These are phyloP conservation scores for Nycticebus coucang DNA, from an alignment of 2,113 vertebrate species.

Conservation along the genomic window DNA sequence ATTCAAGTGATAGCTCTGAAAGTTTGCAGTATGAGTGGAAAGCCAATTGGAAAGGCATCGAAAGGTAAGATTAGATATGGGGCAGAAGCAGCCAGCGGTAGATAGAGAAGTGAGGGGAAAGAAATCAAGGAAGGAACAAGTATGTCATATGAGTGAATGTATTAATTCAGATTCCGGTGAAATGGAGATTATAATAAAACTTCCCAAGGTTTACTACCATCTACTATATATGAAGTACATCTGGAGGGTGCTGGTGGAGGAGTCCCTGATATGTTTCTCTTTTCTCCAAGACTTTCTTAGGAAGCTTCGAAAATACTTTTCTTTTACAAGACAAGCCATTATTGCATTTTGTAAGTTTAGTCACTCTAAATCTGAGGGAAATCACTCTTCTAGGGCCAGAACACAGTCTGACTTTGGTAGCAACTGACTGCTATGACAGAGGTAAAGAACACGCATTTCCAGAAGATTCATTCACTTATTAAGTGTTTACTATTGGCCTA, in stretches of 20 bases:
- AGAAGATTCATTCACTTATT: background rate
- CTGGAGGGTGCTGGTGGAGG: background rate
- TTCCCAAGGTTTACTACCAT: background rate
- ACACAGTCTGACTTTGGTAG: background rate
- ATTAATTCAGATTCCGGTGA: background rate
- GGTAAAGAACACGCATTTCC: background rate
- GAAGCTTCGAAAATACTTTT: background rate
- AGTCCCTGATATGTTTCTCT: background rate
- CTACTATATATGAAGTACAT: background rate
- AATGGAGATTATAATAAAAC: slow-evolving; percentile 30
- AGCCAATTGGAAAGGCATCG: background rate
- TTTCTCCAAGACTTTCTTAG: background rate
- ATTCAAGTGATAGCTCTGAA: background rate
- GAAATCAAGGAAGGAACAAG: background rate
- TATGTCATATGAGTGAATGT: background rate
- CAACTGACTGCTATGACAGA: background rate
- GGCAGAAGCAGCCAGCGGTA: background rate
- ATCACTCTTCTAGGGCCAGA: background rate
- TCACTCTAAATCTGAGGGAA: background rate
- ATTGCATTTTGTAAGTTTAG: background rate
- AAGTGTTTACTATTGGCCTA: background rate
- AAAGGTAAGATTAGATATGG: background rate
- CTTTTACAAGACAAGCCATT: background rate
- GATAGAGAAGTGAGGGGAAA: background rate
- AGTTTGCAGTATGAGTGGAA: background rate